phyloP scores from a whole-genome alignment of 2,113 vertebrate species.

The Kobus ellipsiprymnus region DNA sequence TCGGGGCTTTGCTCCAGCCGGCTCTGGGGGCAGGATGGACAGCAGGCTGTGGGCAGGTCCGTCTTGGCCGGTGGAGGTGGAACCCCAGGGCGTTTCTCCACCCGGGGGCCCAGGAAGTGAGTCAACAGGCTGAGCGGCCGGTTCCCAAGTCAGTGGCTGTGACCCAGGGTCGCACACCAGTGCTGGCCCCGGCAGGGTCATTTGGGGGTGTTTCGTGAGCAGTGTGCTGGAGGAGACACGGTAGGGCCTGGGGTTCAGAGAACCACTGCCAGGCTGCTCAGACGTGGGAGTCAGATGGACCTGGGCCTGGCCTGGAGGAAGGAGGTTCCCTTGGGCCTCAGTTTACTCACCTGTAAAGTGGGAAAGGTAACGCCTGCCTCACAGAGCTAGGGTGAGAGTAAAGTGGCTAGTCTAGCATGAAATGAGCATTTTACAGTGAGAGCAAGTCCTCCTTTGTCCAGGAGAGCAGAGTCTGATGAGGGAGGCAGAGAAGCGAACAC shows the following conservation, averaged over 20 bases:
- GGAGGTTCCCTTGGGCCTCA: background rate
- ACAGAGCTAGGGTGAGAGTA: background rate
- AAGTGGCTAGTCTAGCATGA: background rate
- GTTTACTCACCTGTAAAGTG: background rate
- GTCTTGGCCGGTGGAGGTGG: background rate
- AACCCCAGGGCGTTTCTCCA: background rate
- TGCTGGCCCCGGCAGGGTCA: background rate
- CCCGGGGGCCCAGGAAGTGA: no score
- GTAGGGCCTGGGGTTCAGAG: background rate
- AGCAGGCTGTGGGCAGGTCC: background rate
- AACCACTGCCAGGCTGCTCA: background rate
- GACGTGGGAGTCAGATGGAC: background rate
- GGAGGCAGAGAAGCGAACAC: background rate
- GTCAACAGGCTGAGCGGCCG: fast-evolving
- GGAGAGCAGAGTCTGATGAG: background rate
- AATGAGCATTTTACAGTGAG: background rate
- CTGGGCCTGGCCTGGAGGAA: background rate
- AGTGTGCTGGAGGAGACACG: no score
- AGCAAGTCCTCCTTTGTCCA: background rate
- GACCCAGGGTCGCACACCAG: background rate
- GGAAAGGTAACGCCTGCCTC: background rate
- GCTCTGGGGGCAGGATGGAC: fast-evolving
- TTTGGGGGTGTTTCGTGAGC: background rate
- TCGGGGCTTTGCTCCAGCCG: background rate
- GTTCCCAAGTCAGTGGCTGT: background rate